These are phyloP conservation scores for Axinella damicornis DNA, from an alignment of 37 sponge, comb jelly and placozoan genomes.

Conservation along the genomic window DNA sequence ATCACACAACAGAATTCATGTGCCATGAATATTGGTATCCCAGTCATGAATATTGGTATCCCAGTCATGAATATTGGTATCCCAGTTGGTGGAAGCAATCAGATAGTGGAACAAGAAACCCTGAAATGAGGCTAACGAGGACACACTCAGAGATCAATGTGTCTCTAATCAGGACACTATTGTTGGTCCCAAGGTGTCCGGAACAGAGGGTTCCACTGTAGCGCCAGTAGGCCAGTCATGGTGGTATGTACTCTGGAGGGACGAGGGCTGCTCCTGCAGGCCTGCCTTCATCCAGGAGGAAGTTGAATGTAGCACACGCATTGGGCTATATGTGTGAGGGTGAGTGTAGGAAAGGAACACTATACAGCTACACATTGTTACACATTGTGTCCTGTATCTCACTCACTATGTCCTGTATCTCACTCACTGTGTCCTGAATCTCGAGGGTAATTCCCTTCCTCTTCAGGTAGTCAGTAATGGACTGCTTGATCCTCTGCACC, in stretches of 20 bases:
- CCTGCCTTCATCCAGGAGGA: slow-evolving; percentile 84
- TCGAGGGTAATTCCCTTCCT: slow-evolving; percentile 75
- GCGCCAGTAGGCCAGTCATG: too few species aligned
- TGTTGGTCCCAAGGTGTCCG: too few species aligned
- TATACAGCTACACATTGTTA: neutral
- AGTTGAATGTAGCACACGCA: slow-evolving; percentile 94
- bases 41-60: too few species aligned
- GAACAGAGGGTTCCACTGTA: too few species aligned
- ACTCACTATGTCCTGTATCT: neutral
- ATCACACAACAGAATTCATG: too few species aligned
- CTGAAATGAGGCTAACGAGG: too few species aligned
- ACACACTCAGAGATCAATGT: too few species aligned
- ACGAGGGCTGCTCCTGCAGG: slow-evolving; percentile 86
- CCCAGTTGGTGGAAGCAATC: too few species aligned
- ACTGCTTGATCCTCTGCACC: slow-evolving; percentile 32
- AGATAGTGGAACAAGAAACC: too few species aligned
- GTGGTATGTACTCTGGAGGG: slow-evolving; percentile 66
- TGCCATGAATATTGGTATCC: too few species aligned
- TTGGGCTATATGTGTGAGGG: slow-evolving; percentile 61
- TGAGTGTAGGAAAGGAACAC: neutral
- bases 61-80: too few species aligned
- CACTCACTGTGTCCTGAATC: slow-evolving; percentile 85
- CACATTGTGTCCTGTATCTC: slow-evolving; percentile 91
- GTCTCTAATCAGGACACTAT: too few species aligned
- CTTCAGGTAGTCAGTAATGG: slow-evolving; percentile 39